Evolutionary conservation across 2,113 vertebrate genomes (phyloP), one percentile per base, ranked within the genome.

Genomic region (Scomber scombrus): DNA sequence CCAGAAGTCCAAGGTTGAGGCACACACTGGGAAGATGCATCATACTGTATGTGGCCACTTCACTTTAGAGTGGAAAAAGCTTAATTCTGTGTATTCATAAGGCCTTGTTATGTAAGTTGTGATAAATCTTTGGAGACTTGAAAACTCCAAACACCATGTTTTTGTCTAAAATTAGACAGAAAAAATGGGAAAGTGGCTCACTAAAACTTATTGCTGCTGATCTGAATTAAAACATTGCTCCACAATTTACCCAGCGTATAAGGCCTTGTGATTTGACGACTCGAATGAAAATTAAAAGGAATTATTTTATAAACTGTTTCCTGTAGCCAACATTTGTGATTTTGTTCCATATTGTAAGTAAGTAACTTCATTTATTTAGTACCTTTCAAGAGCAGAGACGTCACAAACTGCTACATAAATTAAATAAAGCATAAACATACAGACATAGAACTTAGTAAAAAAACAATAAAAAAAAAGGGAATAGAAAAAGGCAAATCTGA

Each of bases 31-130:
- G 34, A 40, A 7, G 34, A 40, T 55, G 74, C 63, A 61, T 79
- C 78, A 78, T 57, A 52, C 34, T 40, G 34, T 40, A 40, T 60
- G 45, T 54, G 63, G 73, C 49, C 69, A 29, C 66, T 71, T 88
- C 29, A 66, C 40, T 67, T 68, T 79, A 57, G 34, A 56, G 15
- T 66, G 63, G 63, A 62, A 86, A 70, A 78, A 73, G 82, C 73
- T 85, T 71, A 51, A 60, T 50, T 29, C 57, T 60, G 47, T 57
- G 57, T 57, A 49, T 75, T 88, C 49, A 82, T 68, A 71, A 34
- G 60, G 70, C 55, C n/a, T n/a, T 52, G 45, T 56, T 73, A 58
- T 21, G 43, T 16, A 88, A 79, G 60, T 74, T 15, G 40, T 15
- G 40, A 47, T 21, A 81, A 51, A 46, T 74, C 49, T 67, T 75